These are phyloP conservation scores for Limnephilus marmoratus DNA, from an alignment of 2,888 invertebrate genomes.

Conservation along the genomic window DNA sequence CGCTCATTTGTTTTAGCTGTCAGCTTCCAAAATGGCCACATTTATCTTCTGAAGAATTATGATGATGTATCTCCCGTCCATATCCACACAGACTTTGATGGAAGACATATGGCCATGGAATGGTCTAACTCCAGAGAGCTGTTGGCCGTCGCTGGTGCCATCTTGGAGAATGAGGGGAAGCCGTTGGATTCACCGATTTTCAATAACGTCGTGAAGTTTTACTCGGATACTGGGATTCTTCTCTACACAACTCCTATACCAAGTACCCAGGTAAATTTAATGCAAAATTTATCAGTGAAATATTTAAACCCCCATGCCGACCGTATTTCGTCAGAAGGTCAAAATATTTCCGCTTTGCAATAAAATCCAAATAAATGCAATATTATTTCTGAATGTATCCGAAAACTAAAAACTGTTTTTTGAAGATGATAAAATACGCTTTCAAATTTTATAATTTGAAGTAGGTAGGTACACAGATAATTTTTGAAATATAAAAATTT, in stretches of 20 bases:
- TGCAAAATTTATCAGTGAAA: neutral
- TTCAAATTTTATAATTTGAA: no score
- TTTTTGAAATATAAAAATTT: no score
- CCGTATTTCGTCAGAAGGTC: no score
- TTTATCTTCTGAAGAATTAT: conserved; percentile 92
- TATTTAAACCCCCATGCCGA: neutral
- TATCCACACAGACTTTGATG: conserved; percentile 88
- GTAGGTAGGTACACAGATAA: no score
- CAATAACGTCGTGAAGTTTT: conserved; percentile 93
- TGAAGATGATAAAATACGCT: no score
- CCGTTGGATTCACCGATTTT: conserved; percentile 77
- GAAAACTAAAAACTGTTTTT: no score
- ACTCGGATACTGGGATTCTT: conserved; percentile 89
- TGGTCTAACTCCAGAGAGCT: conserved; percentile 97
- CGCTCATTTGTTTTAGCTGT: conserved; percentile 90
- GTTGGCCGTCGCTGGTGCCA: conserved; percentile 92
- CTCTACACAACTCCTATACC: conserved; percentile 89
- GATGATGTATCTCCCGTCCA: conserved; percentile 95
- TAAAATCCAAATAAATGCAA: no score
- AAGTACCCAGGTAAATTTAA: conserved; percentile 80
- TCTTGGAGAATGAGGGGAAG: conserved; percentile 71
- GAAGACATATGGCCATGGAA: conserved; percentile 90
- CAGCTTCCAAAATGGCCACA: conserved; percentile 92
- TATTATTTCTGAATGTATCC: no score
- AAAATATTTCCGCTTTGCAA: no score